These are phyloP conservation scores for Sesamia nonagrioides DNA, from an alignment of 1,140 invertebrate genomes.

Conservation along the genomic window DNA sequence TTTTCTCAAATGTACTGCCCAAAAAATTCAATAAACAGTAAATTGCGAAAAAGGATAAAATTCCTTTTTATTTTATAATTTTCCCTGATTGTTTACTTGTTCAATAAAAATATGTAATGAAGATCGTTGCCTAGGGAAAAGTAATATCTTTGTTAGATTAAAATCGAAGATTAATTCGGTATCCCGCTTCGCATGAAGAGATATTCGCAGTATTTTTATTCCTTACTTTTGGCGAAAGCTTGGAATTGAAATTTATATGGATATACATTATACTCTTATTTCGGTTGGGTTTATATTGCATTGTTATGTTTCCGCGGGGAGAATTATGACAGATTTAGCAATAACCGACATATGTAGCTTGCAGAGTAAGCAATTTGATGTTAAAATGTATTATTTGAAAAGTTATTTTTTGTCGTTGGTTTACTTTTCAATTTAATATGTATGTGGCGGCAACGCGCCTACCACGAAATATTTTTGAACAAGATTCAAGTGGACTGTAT, in stretches of 20 bases:
- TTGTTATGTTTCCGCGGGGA: not conserved
- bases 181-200: conserved; percentile 8
- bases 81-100: conserved; percentile 30
- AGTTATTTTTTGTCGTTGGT: too few relatives aligned
- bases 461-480: too few relatives aligned
- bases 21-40: not conserved
- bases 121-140: conserved; percentile 16
- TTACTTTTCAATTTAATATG: too few relatives aligned
- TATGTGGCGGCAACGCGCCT: too few relatives aligned
- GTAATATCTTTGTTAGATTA: conserved; percentile 42
- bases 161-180: conserved; percentile 36
- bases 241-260: not conserved
- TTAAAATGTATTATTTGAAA: too few relatives aligned
- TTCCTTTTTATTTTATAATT: not conserved
- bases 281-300: not conserved
- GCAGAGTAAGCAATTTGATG: too few relatives aligned
- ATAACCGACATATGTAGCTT: too few relatives aligned
- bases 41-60: conserved; percentile 1
- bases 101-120: conserved; percentile 39
- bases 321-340: not conserved
- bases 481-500: too few relatives aligned
- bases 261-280: not conserved
- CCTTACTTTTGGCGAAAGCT: not conserved
- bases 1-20: not conserved
- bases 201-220: conserved; percentile 12